phyloP scores from a whole-genome alignment of 1,140 invertebrate genomes.

The Ectropis grisescens region DNA sequence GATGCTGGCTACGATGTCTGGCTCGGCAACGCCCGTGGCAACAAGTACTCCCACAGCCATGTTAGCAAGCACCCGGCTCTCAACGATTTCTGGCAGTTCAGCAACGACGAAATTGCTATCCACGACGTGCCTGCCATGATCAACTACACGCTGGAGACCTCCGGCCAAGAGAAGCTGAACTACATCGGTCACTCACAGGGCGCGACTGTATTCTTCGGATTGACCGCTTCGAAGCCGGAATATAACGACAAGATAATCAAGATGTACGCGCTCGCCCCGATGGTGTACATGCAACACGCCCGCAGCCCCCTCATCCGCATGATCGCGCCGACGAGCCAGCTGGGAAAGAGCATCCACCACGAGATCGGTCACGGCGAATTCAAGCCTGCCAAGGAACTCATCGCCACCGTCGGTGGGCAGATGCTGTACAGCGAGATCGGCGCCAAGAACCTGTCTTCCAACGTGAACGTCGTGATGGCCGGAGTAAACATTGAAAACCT shows the following conservation, averaged over 20 bases:
- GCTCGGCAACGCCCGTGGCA: constrained; percentile 82
- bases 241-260: constrained; percentile 75
- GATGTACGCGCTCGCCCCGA: constrained; percentile 77
- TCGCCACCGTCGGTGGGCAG: constrained; percentile 62
- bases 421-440: constrained; percentile 66
- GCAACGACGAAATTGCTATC: constrained; percentile 80
- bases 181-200: constrained; percentile 77
- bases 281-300: constrained; percentile 73
- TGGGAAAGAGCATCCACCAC: constrained; percentile 71
- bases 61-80: constrained; percentile 55
- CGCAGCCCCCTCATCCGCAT: constrained; percentile 71
- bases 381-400: constrained; percentile 64
- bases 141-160: constrained; percentile 73
- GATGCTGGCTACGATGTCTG: constrained; percentile 81
- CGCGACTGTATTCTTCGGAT: constrained; percentile 59
- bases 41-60: constrained; percentile 76
- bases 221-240: constrained; percentile 72
- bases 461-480: constrained; percentile 72
- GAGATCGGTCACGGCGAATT: constrained; percentile 72
- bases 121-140: constrained; percentile 84
- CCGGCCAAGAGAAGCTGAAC: constrained; percentile 64
- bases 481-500: constrained; percentile 68
- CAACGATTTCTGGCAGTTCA: constrained; percentile 67
- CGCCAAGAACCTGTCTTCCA: constrained; percentile 71
- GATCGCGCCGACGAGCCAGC: constrained; percentile 66